Evolutionary conservation across 2,797 vertebrate species (phyloP).

Genomic region (Podargus strigoides): DNA sequence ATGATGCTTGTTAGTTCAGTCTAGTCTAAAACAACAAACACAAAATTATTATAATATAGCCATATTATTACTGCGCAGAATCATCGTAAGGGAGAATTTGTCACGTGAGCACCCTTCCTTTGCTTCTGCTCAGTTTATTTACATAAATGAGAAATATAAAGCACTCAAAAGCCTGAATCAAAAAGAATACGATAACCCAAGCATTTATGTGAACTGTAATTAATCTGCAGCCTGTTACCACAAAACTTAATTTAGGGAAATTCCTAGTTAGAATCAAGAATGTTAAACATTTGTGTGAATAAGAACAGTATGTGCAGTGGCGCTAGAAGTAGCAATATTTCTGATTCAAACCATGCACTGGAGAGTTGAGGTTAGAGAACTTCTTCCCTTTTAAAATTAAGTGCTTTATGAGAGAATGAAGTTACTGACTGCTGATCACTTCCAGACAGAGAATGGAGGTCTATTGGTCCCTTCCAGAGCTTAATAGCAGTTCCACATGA

Average conservation of each 20-base stretch:
- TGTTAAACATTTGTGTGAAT: constrained; percentile 44
- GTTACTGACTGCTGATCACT: constrained; percentile 41
- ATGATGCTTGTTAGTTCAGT: not conserved
- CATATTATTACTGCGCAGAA: not conserved
- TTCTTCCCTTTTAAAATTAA: constrained; percentile 36
- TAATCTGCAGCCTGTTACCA: constrained; percentile 28
- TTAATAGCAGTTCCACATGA: constrained; percentile 1
- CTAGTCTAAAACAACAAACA: not conserved
- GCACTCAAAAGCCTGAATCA: not conserved
- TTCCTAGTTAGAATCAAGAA: constrained; percentile 46
- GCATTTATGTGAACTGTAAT: constrained; percentile 21
- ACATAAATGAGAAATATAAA: not conserved
- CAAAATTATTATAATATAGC: not conserved
- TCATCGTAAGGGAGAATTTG: not conserved
- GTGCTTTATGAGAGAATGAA: constrained; percentile 14
- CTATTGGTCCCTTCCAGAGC: not conserved
- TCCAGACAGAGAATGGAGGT: not conserved
- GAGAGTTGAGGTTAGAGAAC: constrained; percentile 29
- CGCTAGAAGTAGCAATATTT: constrained; percentile 22
- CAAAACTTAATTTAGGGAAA: constrained; percentile 45
- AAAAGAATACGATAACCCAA: not conserved
- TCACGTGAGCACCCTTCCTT: not conserved
- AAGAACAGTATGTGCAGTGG: constrained; percentile 49
- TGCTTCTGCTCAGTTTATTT: not conserved
- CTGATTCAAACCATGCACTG: constrained; percentile 47